Base-by-base conservation (phyloP, 2,888 invertebrate species). In the Schrankia costaestrigalis region DNA sequence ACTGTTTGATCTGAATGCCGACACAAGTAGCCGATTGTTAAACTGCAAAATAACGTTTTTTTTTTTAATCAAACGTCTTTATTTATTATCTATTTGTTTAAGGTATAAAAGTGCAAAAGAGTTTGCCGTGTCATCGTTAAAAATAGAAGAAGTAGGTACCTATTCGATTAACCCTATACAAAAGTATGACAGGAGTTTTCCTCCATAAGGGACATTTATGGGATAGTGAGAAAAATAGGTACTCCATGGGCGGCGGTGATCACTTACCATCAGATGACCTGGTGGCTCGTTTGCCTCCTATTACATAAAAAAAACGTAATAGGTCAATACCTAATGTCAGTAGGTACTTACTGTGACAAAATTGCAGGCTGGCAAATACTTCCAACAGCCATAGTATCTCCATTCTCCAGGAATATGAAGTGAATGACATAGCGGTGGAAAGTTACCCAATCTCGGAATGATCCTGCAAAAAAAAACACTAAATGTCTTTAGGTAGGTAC, bases 401-500 rank as follows among this genome's bases (percentile, higher is more conserved):
- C 94, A 70, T 93, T 93, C 46, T 91, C 91, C 6, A 93, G 76
- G 43, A 90, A 90, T 30, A 92, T 89, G 64, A 91, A 93, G 71
- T 94, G 93, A 41, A 93, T 83, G 2, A 90, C 91, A 65, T 93
- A 93, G 30, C 93, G 89, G 53, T 93, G 91, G 58, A 93, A 89
- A 35, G 89, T 86, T 28, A 88, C 89, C 93, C 93, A 93, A 52
- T 93, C 91, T 27, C 93, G 72, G 29, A 87, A 78, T 9, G 86
- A 79, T 17, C 90, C 91, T 89, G 58, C 4, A 56, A 56, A 22
- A 18, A 12, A 13, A 17, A 11, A 11, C 9, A 26, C n/a, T n/a
- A n/a, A n/a, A n/a, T n/a, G n/a, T n/a, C n/a, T n/a, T n/a, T n/a
- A n/a, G n/a, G n/a, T n/a, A n/a, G n/a, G n/a, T n/a, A n/a, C n/a